Conservation (phyloP, 2,888 invertebrate genomes). For the Diarsia brunnea region DNA sequence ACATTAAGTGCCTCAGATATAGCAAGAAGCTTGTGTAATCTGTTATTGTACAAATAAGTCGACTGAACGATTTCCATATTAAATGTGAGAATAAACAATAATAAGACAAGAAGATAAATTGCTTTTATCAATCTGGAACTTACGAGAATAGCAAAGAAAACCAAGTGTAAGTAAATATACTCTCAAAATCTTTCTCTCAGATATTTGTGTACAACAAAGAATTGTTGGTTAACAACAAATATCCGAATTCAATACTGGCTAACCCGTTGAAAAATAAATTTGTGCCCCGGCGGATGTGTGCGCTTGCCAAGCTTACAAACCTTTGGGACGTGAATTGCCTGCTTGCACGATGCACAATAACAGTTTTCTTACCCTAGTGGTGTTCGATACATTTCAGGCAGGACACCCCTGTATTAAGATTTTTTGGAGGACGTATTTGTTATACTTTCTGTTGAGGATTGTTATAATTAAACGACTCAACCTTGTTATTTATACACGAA, state of each 20-base stretch:
- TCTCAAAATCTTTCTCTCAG: conserved; percentile 52
- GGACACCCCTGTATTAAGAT: conserved; percentile 36
- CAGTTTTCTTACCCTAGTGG: conserved; percentile 62
- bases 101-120: conserved; percentile 23
- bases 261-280: conserved; percentile 69
- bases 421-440: conserved; percentile 10
- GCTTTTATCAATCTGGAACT: conserved; percentile 41
- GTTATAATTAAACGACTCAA: too few species aligned
- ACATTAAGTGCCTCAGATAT: not conserved
- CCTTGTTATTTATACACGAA: too few species aligned
- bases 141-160: conserved; percentile 29
- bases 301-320: conserved; percentile 63
- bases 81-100: conserved; percentile 28
- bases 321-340: conserved; percentile 68
- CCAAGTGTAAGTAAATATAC: conserved; percentile 40
- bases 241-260: conserved; percentile 67
- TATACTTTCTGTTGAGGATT: too few species aligned
- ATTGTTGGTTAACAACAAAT: conserved; percentile 67
- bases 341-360: conserved; percentile 68
- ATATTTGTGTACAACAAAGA: conserved; percentile 62
- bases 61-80: conserved; percentile 29
- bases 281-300: conserved; percentile 62
- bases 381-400: conserved; percentile 59
- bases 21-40: not conserved
- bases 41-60: conserved; percentile 19